Evolutionary conservation across 2,113 vertebrate species (phyloP), one percentile per base, ranked within the genome.

Genomic region (Chrysochloris asiatica): DNA sequence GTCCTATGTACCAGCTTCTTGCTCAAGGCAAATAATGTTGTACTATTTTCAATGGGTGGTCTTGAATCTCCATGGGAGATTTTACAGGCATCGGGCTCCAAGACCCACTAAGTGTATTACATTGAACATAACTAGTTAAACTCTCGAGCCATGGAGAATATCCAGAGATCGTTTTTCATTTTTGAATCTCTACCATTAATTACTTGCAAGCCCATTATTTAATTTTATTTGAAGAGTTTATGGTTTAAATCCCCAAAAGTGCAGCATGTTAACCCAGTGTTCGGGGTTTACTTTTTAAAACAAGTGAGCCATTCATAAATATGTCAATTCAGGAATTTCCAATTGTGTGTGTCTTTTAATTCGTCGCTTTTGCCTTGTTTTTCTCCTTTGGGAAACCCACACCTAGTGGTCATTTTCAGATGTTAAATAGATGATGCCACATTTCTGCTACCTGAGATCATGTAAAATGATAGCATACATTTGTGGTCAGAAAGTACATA

Each of bases 31-130:
- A 94, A 4, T 95, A 92, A 95, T 94, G 93, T 95, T 90, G 79
- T 92, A 52, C 89, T 95, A 52, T 93, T 95, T 97, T 95, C 94
- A 96, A 92, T 97, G 95, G 96, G 96, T 96, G 96, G 93, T 96
- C 96, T 91, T 95, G 69, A 92, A 78, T 96, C 95, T 97, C 95
- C 93, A 92, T 95, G 95, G 96, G 95, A 96, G 94, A 95, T 95
- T 96, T 96, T 95, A 89, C 43, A 94, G 92, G 92, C 96, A 65
- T 17, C 93, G 93, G 91, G 61, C 86, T 95, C 86, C 78, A 63
- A 93, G 89, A 92, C 83, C 92, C 86, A 91, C 86, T 78, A 84
- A 92, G 67, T 86, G 56, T 91, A 90, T 96, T 88, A 92, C 75
- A 89, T 14, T 86, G 59, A 95, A 94, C 83, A 77, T 91, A 83